These are phyloP conservation scores for Leptothorax acervorum DNA, from an alignment of 2,888 invertebrate species.

Conservation along the genomic window DNA sequence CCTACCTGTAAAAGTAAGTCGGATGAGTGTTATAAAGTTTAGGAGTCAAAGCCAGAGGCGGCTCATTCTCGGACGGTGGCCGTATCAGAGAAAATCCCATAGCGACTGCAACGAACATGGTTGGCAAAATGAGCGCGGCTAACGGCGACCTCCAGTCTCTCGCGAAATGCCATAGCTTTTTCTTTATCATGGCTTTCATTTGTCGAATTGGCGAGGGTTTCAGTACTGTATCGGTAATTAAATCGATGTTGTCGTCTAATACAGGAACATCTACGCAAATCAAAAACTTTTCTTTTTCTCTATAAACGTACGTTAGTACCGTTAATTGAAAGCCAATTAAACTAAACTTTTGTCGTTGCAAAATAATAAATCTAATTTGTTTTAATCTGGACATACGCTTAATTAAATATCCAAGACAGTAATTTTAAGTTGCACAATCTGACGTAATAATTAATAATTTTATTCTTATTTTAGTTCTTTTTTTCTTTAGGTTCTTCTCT, in stretches of 20 bases:
- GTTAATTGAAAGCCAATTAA: not conserved
- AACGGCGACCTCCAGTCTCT: constrained; percentile 88
- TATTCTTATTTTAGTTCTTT: not conserved
- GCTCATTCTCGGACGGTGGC: constrained; percentile 89
- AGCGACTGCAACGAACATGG: constrained; percentile 89
- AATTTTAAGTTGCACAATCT: not conserved
- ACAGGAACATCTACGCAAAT: constrained; percentile 65
- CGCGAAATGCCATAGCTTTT: constrained; percentile 87
- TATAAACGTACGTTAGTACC: not conserved
- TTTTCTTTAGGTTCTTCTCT: not conserved
- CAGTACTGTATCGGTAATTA: constrained; percentile 70
- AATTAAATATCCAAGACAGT: not conserved
- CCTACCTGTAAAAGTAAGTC: constrained; percentile 84
- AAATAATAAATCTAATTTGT: constrained; percentile 15
- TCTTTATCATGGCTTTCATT: constrained; percentile 86
- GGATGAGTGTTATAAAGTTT: constrained; percentile 86
- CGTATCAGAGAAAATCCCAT: constrained; percentile 90
- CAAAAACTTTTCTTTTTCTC: not conserved
- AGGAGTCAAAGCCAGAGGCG: constrained; percentile 86
- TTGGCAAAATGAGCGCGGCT: constrained; percentile 88
- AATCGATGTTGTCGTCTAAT: constrained; percentile 71
- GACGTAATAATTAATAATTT: not conserved
- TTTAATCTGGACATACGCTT: not conserved
- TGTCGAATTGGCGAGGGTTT: constrained; percentile 78
- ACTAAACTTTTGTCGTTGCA: not conserved